Base-by-base conservation (phyloP, 2,113 vertebrate genomes). In the Acrocephalus arundinaceus region DNA sequence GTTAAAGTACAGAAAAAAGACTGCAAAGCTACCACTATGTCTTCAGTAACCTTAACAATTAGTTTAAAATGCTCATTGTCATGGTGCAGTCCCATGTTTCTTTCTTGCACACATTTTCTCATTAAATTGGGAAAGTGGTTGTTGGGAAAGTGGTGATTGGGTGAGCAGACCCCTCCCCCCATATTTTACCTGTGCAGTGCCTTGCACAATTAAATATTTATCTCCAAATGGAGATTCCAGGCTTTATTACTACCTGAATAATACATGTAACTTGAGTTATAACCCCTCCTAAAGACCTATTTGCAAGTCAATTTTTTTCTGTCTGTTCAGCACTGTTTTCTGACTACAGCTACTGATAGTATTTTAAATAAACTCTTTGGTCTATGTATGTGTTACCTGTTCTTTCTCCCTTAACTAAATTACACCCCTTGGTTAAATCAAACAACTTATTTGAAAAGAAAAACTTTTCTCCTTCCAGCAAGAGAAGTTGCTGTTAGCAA, bases 181-280 rank as follows among this genome's bases (percentile, higher is more conserved):
- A 5, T n/a, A 27, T 72, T 94, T 72, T 35, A 93, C 72, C 63
- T 88, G 71, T 46, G 14, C 28, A 65, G 19, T 61, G 49, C 31
- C 81, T 89, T 73, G 54, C 33, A 61, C 35, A 87, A 91, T 96
- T 35, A 97, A 97, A 94, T 95, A 95, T 95, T 95, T 90, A 95
- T 85, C 68, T 92, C 75, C 61, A 96, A 86, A 90, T 84, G 76
- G 90, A 90, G 52, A 91, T 74, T 84, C 65, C 73, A 90, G 65
- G 61, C 39, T 90, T 91, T 90, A 94, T 90, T 71, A 61, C 68
- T 52, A 30, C 35, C 75, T 93, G n/a, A 96, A 95, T 94, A 96
- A 96, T 90, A 77, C 8, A 96, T 90, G 79, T 20, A 84, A 61
- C 90, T 84, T 77, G 59, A 84, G 65, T 93, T 88, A 59, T 37